Evolutionary conservation across 2,113 vertebrate species (phyloP).

Genomic region (Bostrychus sinensis): DNA sequence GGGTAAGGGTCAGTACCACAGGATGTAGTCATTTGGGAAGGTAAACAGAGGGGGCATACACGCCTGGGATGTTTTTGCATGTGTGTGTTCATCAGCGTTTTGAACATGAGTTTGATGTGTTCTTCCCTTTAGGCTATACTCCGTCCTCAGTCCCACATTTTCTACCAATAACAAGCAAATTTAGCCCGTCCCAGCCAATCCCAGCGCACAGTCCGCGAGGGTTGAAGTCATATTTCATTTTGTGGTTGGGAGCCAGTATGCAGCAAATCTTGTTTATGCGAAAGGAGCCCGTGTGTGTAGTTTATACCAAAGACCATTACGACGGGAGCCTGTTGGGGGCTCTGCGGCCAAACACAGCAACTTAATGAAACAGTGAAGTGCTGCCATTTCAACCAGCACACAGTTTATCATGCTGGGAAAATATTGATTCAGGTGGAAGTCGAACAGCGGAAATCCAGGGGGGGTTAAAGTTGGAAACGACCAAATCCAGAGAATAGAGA

Average conservation of each 20-base stretch:
- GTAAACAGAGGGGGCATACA: conserved; percentile 41
- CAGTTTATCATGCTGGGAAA: conserved; percentile 61
- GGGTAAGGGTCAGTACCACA: conserved; percentile 46
- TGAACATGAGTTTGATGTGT: not conserved
- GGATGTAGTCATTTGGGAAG: conserved; percentile 62
- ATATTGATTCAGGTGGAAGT: conserved; percentile 73
- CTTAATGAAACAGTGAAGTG: conserved; percentile 42
- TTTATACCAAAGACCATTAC: conserved; percentile 37
- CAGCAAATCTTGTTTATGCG: conserved; percentile 6
- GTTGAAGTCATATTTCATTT: conserved; percentile 29
- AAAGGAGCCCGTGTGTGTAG: not conserved
- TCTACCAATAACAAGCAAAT: conserved; percentile 25
- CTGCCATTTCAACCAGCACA: conserved; percentile 53
- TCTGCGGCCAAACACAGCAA: conserved; percentile 44
- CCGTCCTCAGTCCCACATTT: conserved; percentile 28
- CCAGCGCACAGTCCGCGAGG: conserved; percentile 15
- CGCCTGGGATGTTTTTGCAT: conserved; percentile 9
- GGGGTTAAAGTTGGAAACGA: conserved; percentile 38
- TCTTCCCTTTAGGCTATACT: conserved; percentile 1
- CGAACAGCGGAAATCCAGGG: conserved; percentile 48
- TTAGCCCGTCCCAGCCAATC: conserved; percentile 21
- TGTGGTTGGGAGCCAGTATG: conserved; percentile 37
- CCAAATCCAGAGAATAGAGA: conserved; percentile 53
- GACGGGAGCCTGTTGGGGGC: conserved; percentile 35
- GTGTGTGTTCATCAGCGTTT: conserved; percentile 15